Evolutionary conservation across 2,113 vertebrate species (phyloP).

Genomic region (Leptobrachium leishanense): DNA sequence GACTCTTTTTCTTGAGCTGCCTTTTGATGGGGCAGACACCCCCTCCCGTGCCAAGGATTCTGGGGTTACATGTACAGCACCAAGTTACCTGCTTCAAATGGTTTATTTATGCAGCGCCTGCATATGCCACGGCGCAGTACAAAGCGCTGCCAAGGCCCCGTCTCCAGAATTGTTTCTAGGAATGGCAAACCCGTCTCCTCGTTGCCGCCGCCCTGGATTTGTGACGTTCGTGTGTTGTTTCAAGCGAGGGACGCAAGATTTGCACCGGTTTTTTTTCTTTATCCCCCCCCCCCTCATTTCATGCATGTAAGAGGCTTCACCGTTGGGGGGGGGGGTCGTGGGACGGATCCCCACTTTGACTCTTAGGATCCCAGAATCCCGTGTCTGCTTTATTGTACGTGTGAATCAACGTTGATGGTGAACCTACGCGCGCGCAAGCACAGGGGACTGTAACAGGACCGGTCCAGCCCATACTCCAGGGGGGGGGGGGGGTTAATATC

Average conservation of each 20-base stretch:
- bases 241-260: neutral
- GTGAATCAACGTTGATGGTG: no score
- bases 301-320: no score
- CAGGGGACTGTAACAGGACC: no score
- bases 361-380: no score
- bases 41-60: conserved; percentile 16
- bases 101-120: conserved; percentile 36
- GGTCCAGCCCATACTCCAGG: no score
- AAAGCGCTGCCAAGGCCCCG: conserved; percentile 16
- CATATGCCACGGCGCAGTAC: conserved; percentile 16
- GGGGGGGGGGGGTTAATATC: no score
- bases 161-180: neutral
- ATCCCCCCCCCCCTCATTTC: no score
- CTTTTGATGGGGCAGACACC: neutral
- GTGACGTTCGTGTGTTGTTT: neutral
- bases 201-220: conserved; percentile 21
- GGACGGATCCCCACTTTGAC: no score
- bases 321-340: no score
- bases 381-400: no score
- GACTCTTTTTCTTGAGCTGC: neutral
- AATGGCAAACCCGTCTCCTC: neutral
- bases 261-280: no score
- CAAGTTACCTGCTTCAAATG: neutral
- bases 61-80: neutral
- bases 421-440: no score